Conservation (phyloP, 1,140 invertebrate species). For the Megalopta genalis region DNA sequence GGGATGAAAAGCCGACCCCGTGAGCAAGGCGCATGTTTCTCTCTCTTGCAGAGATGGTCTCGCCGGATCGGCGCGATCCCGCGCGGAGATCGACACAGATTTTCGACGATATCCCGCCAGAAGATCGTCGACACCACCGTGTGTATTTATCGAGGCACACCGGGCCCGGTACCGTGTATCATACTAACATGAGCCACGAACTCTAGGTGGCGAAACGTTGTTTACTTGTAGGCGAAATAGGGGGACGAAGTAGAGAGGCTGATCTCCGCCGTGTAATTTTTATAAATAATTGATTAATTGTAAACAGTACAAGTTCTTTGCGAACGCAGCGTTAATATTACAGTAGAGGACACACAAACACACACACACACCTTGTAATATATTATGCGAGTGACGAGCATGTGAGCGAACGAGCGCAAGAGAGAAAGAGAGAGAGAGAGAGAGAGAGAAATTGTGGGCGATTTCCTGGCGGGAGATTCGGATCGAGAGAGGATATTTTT, state of each 20-base stretch:
- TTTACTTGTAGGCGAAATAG: constrained; percentile 38
- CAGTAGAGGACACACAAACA: constrained; percentile 4
- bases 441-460: neutral
- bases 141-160: constrained; percentile 2
- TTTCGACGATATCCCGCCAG: neutral
- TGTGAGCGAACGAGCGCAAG: neutral
- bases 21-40: neutral
- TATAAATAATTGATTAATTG: constrained; percentile 49
- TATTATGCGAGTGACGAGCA: neutral
- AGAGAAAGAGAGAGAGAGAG: too few relatives aligned
- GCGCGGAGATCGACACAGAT: neutral
- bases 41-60: neutral
- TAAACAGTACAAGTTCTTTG: constrained; percentile 50
- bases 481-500: constrained; percentile 28
- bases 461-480: constrained; percentile 2
- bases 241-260: constrained; percentile 53
- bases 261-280: constrained; percentile 64
- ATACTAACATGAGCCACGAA: constrained; percentile 10
- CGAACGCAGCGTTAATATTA: constrained; percentile 21
- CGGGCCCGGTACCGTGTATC: constrained; percentile 2
- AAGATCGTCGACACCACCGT: neutral
- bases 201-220: constrained; percentile 3
- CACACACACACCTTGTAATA: constrained; percentile 50
- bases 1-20: neutral
- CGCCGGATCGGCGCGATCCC: neutral